These are phyloP conservation scores for Siphamia tubifer DNA, from an alignment of 2,113 vertebrate genomes.

Conservation along the genomic window DNA sequence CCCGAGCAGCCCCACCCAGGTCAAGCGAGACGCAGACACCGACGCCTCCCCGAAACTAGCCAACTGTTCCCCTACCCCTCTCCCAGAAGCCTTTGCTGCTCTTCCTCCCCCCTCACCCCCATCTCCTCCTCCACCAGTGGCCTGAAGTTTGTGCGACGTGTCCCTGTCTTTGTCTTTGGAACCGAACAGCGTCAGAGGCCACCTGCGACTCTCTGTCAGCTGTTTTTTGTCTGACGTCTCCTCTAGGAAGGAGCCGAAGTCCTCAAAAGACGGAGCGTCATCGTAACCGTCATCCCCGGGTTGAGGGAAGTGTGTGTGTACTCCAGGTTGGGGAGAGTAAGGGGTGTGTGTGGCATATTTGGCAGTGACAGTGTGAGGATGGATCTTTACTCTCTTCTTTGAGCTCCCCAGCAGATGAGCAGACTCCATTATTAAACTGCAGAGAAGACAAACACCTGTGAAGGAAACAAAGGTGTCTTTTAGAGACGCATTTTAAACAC, in stretches of 20 bases:
- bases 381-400: slow-evolving; percentile 95
- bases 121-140: slow-evolving; percentile 54
- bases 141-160: slow-evolving; percentile 32
- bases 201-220: slow-evolving; percentile 78
- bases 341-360: slow-evolving; percentile 85
- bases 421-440: slow-evolving; percentile 82
- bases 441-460: slow-evolving; percentile 50
- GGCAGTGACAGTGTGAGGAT: slow-evolving; percentile 92
- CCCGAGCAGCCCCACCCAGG: slow-evolving; percentile 87
- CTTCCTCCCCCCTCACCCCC: slow-evolving; percentile 32
- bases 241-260: slow-evolving; percentile 85
- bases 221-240: slow-evolving; percentile 88
- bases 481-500: slow-evolving; percentile 5
- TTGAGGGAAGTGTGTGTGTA: slow-evolving; percentile 88
- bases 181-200: slow-evolving; percentile 85
- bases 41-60: slow-evolving; percentile 85
- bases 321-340: slow-evolving; percentile 65
- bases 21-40: slow-evolving; percentile 85
- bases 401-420: slow-evolving; percentile 81
- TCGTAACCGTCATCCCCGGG: slow-evolving; percentile 89
- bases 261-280: slow-evolving; percentile 84
- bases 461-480: slow-evolving; percentile 14
- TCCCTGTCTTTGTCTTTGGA: slow-evolving; percentile 77
- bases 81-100: slow-evolving; percentile 53
- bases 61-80: slow-evolving; percentile 76